Conservation (phyloP, 2,113 vertebrate genomes). For the Phalacrocorax brasilianus region DNA sequence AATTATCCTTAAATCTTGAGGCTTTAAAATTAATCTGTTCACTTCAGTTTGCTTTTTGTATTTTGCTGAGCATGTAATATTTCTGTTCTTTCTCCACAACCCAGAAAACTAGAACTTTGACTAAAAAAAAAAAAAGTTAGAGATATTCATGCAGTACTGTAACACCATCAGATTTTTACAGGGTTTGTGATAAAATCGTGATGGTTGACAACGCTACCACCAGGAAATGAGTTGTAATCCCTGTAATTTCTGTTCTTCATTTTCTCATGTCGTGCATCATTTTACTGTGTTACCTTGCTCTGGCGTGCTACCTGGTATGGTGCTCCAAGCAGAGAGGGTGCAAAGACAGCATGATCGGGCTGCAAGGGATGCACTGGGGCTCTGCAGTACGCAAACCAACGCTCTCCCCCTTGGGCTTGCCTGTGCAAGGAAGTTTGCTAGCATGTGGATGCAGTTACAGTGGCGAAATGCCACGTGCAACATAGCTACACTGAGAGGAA, state of each 20-base stretch:
- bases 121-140: background rate
- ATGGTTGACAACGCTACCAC: background rate
- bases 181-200: background rate
- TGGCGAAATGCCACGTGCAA: background rate
- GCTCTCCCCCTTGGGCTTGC: background rate
- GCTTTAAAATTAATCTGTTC: background rate
- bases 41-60: background rate
- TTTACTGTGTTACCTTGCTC: background rate
- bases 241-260: background rate
- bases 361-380: background rate
- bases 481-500: background rate
- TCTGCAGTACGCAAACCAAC: background rate
- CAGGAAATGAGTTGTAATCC: constrained; percentile 12
- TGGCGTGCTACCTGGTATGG: background rate
- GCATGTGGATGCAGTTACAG: constrained; percentile 23
- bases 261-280: background rate
- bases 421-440: background rate
- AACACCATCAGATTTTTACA: background rate
- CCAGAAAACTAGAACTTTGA: background rate
- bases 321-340: background rate
- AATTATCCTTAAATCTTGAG: background rate
- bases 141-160: background rate
- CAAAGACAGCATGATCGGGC: background rate
- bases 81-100: background rate
- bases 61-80: background rate